Evolutionary conservation across 1,140 invertebrate genomes (phyloP).

Genomic region (Phocides pigmalion): DNA sequence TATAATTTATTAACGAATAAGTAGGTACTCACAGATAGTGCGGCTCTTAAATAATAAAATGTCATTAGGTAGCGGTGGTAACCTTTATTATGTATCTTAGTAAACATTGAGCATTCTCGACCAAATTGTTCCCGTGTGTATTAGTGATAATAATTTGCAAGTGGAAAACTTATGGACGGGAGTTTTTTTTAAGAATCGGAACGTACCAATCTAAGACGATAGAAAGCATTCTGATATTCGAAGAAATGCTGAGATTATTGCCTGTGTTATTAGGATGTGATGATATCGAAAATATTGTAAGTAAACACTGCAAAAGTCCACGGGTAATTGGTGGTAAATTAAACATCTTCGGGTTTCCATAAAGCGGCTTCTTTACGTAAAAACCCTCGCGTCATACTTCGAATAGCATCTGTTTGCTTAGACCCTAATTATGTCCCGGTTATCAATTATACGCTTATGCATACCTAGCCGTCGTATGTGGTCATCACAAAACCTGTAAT

Average conservation of each 20-base stretch:
- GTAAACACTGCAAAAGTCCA: conserved; percentile 6
- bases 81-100: too few species aligned
- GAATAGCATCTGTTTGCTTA: conserved; percentile 40
- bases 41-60: conserved; percentile 46
- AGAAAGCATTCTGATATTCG: too few species aligned
- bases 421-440: conserved; percentile 39
- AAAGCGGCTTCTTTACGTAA: conserved; percentile 26
- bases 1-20: conserved; percentile 58
- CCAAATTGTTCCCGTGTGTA: too few species aligned
- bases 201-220: too few species aligned
- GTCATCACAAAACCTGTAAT: conserved; percentile 28
- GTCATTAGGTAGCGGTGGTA: too few species aligned
- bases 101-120: too few species aligned
- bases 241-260: too few species aligned
- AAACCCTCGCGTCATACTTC: conserved; percentile 29
- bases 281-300: too few species aligned
- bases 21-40: conserved; percentile 56
- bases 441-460: conserved; percentile 42
- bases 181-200: too few species aligned
- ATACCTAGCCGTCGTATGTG: conserved; percentile 32
- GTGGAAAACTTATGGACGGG: too few species aligned
- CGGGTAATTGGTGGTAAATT: conserved; percentile 35
- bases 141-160: too few species aligned
- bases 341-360: not conserved
- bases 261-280: too few species aligned